phyloP scores from a whole-genome alignment of 2,888 invertebrate species.

The Adineta ricciae region DNA sequence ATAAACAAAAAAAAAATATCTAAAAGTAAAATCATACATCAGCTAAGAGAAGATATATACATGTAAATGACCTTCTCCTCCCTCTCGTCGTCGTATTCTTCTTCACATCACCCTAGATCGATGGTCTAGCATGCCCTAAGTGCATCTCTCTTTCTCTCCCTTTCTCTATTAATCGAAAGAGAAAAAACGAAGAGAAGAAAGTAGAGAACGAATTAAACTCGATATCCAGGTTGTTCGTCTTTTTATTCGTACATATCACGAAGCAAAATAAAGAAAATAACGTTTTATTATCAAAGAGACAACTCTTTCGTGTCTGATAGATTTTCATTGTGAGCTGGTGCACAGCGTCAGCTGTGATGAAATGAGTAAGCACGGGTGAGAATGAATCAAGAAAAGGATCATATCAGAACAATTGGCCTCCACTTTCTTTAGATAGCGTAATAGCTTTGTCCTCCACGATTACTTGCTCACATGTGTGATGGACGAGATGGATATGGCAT shows the following conservation, averaged over 20 bases:
- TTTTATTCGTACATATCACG: background rate
- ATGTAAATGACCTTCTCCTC: background rate
- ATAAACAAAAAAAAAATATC: background rate
- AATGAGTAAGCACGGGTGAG: background rate
- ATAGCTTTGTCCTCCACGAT: background rate
- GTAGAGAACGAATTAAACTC: background rate
- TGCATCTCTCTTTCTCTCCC: background rate
- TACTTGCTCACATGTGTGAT: background rate
- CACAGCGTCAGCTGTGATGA: background rate
- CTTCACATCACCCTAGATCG: background rate
- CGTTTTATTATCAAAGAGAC: background rate
- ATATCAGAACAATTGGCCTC: slow-evolving; percentile 5
- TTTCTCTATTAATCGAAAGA: slow-evolving; percentile 10
- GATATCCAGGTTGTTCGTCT: background rate
- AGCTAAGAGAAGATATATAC: background rate
- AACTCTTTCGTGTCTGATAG: background rate
- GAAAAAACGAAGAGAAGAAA: background rate
- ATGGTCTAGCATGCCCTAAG: background rate
- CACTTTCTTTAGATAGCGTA: background rate
- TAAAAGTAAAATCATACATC: background rate
- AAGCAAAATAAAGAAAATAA: background rate
- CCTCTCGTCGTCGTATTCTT: background rate
- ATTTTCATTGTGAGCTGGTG: background rate
- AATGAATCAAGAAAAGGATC: background rate
- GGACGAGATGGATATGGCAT: background rate